Evolutionary conservation across 2,113 vertebrate species (phyloP).

Genomic region (Arizona elegans): DNA sequence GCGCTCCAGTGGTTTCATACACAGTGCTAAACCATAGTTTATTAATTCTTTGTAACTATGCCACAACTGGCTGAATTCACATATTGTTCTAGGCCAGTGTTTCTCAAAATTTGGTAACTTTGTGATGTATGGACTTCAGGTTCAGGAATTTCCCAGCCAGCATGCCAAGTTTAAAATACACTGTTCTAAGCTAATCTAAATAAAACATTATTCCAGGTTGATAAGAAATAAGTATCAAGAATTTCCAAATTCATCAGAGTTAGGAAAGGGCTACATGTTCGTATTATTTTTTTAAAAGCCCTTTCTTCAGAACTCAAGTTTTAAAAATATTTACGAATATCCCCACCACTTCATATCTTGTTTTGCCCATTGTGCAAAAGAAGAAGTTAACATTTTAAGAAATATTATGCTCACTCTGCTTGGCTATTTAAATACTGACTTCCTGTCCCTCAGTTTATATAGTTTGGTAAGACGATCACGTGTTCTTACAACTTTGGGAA

Average conservation of each 20-base stretch:
- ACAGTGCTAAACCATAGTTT: neutral
- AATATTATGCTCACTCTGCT: neutral
- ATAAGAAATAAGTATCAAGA: neutral
- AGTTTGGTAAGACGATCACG: neutral
- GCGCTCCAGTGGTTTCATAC: neutral
- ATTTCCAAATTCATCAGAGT: neutral
- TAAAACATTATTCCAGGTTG: neutral
- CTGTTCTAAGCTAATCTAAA: neutral
- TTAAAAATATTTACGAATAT: neutral
- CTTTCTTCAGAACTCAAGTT: neutral
- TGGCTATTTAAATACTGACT: neutral
- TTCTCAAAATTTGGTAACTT: neutral
- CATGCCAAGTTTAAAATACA: neutral
- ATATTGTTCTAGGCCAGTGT: neutral
- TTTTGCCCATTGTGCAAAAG: neutral
- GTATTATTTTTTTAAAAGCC: neutral
- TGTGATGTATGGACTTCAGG: neutral
- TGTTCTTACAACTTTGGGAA: neutral
- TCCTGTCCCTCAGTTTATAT: neutral
- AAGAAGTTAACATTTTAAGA: neutral
- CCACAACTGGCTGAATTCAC: neutral
- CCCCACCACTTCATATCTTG: neutral
- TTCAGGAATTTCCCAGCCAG: neutral
- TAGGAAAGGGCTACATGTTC: neutral
- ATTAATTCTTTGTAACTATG: neutral